Conservation (phyloP, 2,797 vertebrate genomes). For the Gastrophryne carolinensis region DNA sequence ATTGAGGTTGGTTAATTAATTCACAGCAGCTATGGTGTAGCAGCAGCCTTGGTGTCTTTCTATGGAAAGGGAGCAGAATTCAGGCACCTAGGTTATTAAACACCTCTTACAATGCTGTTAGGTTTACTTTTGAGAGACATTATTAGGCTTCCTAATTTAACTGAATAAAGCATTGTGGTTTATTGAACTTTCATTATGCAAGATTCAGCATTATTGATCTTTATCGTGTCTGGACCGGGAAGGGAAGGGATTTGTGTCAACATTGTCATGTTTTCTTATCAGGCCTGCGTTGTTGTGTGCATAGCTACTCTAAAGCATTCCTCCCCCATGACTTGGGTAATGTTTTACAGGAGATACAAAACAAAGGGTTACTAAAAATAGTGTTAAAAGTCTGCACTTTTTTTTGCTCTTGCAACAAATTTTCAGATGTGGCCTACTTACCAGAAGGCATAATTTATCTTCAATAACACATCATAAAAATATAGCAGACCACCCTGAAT, state of each 20-base stretch:
- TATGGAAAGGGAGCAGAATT: background rate
- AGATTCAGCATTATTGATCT: slow-evolving; percentile 45
- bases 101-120: background rate
- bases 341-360: background rate
- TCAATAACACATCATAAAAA: slow-evolving; percentile 1
- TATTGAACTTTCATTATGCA: slow-evolving; percentile 48
- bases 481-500: background rate
- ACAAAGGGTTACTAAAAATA: slow-evolving; percentile 20
- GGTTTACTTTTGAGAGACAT: background rate
- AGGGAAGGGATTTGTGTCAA: slow-evolving; percentile 37
- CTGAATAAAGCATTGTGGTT: slow-evolving; percentile 17
- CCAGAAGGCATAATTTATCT: slow-evolving; percentile 14
- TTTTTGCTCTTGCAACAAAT: slow-evolving; percentile 22
- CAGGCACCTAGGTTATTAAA: background rate
- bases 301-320: background rate
- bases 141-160: background rate
- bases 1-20: slow-evolving; percentile 31
- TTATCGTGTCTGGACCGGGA: slow-evolving; percentile 36
- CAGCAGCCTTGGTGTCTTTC: background rate
- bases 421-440: slow-evolving; percentile 23
- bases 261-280: slow-evolving; percentile 14
- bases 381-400: slow-evolving; percentile 15
- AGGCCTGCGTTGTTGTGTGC: background rate
- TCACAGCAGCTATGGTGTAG: slow-evolving; percentile 5
- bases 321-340: background rate